phyloP scores from a whole-genome alignment of 92 coral and sea anemone species.

The Umimayanthus chanpuru region DNA sequence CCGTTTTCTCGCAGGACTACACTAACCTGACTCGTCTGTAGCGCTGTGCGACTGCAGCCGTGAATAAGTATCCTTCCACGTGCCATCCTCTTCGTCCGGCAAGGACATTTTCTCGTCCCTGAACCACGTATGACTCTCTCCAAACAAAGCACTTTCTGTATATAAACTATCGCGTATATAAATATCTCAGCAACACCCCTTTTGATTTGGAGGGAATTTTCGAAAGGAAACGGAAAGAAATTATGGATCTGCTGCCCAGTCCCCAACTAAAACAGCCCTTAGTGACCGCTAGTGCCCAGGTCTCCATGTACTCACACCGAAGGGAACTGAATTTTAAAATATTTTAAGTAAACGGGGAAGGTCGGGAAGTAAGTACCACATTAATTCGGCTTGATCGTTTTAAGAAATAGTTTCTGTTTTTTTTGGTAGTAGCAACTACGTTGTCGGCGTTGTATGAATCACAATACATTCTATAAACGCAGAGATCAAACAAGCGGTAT shows the following conservation, averaged over 20 bases:
- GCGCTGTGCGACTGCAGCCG: conserved; percentile 11
- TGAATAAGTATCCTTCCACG: conserved; percentile 13
- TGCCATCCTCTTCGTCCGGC: conserved; percentile 45
- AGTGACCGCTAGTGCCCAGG: not conserved
- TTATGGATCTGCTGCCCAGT: conserved; percentile 28
- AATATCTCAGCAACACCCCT: conserved; percentile 27
- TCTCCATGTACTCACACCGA: not conserved
- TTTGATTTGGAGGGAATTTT: conserved; percentile 37
- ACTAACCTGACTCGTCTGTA: conserved; percentile 27
- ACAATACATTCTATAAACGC: too few species aligned
- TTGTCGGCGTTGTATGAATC: too few species aligned
- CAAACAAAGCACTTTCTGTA: not conserved
- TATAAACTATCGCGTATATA: not conserved
- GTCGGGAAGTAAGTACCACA: too few species aligned
- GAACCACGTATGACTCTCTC: not conserved
- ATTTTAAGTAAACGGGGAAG: too few species aligned
- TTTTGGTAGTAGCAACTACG: too few species aligned
- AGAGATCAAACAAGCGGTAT: too few species aligned
- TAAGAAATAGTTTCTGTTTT: too few species aligned
- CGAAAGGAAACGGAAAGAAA: conserved; percentile 34
- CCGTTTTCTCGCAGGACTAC: conserved; percentile 2
- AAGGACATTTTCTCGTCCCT: conserved; percentile 36
- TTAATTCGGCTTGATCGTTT: too few species aligned
- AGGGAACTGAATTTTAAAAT: too few species aligned
- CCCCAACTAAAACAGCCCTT: not conserved